Percentiles rank a stretch among this genome's conserved stretches.
These are phyloP conservation scores for Campylomormyrus numenius DNA, from an alignment of 2,113 vertebrate genomes.

Conservation along the genomic window DNA sequence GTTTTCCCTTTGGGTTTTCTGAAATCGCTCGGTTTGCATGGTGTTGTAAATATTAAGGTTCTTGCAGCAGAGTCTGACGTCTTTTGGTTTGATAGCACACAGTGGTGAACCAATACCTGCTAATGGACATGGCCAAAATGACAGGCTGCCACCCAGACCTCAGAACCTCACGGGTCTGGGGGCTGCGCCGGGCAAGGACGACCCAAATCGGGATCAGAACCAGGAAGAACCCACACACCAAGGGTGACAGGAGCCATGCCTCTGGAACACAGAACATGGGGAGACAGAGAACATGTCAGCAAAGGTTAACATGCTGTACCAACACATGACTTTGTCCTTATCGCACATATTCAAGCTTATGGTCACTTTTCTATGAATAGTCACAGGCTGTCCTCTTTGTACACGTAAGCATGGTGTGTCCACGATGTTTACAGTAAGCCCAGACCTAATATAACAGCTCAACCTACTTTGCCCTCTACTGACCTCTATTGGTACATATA, in stretches of 20 bases:
- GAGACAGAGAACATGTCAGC: background rate
- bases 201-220: conserved; percentile 80
- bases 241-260: conserved; percentile 62
- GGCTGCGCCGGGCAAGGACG: conserved; percentile 66
- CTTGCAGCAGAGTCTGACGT: background rate
- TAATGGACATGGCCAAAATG: conserved; percentile 84
- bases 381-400: background rate
- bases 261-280: conserved; percentile 52
- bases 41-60: background rate
- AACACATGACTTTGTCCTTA: background rate
- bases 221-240: conserved; percentile 66
- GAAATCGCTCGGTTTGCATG: background rate
- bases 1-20: background rate
- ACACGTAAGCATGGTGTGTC: background rate
- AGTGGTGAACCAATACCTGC: conserved; percentile 66
- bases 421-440: background rate
- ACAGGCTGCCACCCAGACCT: conserved; percentile 85
- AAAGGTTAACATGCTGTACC: background rate
- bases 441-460: background rate
- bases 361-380: too few species aligned
- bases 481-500: background rate
- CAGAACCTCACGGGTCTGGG: conserved; percentile 68
- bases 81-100: background rate
- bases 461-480: background rate
- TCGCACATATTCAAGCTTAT: background rate